Conservation (phyloP, 2,888 invertebrate genomes). For the Calameuta filiformis region DNA sequence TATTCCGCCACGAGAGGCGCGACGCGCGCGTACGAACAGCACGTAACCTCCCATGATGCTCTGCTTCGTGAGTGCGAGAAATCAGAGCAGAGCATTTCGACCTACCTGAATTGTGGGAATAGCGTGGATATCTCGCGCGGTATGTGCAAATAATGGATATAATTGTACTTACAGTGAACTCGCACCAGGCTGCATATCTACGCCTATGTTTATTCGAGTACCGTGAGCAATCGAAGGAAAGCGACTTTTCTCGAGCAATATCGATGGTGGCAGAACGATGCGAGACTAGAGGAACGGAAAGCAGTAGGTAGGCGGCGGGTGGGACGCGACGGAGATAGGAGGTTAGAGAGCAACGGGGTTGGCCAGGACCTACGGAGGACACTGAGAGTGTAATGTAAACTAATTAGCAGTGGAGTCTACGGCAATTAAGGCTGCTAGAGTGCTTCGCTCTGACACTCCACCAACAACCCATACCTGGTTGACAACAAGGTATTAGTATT, state of each 20-base stretch:
- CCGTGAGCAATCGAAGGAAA: neutral
- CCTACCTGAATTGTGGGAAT: neutral
- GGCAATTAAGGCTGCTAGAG: constrained; percentile 62
- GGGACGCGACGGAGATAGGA: constrained; percentile 14
- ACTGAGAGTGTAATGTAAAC: constrained; percentile 64
- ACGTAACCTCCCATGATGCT: neutral
- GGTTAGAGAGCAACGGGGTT: constrained; percentile 6
- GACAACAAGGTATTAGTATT: constrained; percentile 2
- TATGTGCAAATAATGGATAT: neutral
- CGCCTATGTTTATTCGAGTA: neutral
- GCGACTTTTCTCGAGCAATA: neutral
- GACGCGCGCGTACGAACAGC: neutral
- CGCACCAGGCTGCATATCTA: neutral
- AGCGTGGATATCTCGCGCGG: neutral
- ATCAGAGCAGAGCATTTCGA: neutral
- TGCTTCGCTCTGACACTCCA: constrained; percentile 58
- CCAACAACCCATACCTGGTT: constrained; percentile 24
- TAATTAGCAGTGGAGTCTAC: constrained; percentile 63
- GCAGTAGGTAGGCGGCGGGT: neutral
- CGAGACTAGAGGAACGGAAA: neutral
- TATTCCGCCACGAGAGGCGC: neutral
- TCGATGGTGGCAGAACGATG: neutral
- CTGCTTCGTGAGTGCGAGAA: neutral
- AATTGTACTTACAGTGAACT: neutral
- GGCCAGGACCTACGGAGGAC: constrained; percentile 39